A percentile compares a stretch with the other conserved stretches of the same genome.
Conservation (phyloP, 2,888 invertebrate genomes). For the Labia minor region DNA sequence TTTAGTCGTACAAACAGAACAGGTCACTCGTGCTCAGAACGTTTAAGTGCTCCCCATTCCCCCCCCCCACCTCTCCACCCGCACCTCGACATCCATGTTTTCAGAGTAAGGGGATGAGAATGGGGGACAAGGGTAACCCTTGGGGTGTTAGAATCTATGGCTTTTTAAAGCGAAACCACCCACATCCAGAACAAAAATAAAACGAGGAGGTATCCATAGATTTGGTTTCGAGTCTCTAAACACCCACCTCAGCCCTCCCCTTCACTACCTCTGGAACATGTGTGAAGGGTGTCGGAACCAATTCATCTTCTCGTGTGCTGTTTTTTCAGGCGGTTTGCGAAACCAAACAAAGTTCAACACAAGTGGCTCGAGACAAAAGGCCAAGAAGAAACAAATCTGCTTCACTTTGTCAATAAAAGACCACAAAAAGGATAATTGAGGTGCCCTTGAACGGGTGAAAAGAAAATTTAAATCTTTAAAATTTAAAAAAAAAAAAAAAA, state of each 20-base stretch:
- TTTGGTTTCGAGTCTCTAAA: not conserved
- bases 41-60: not conserved
- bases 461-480: not conserved
- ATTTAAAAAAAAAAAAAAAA: not conserved
- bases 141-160: not conserved
- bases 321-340: not conserved
- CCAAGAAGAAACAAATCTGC: no score
- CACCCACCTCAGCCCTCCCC: no score
- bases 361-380: not conserved
- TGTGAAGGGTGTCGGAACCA: not conserved
- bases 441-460: not conserved
- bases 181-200: not conserved
- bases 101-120: not conserved
- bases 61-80: not conserved
- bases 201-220: not conserved
- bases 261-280: not conserved
- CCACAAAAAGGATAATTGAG: not conserved
- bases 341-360: not conserved
- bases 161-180: constrained; percentile 8
- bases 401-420: not conserved
- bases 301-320: not conserved
- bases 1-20: not conserved
- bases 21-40: not conserved
- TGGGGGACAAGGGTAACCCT: not conserved
- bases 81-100: no score